Evolutionary conservation across 2,888 invertebrate species (phyloP).

Genomic region (Agrotis segetum): DNA sequence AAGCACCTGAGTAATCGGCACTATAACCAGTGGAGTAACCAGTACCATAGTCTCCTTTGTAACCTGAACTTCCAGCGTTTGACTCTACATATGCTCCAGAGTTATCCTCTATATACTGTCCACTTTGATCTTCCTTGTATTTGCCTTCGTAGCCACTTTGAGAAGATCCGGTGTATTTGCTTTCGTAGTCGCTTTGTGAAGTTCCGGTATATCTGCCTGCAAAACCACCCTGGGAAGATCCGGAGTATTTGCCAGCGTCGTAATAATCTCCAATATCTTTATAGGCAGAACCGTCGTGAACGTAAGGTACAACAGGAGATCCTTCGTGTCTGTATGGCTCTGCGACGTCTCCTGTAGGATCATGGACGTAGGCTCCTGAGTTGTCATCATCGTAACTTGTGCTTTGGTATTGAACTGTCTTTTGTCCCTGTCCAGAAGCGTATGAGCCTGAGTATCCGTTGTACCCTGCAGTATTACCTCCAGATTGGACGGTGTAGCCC

Average conservation of each 20-base stretch:
- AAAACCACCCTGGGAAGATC: constrained; percentile 39
- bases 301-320: constrained; percentile 81
- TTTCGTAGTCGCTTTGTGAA: constrained; percentile 40
- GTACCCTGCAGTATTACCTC: constrained; percentile 35
- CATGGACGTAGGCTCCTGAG: constrained; percentile 87
- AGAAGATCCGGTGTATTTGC: constrained; percentile 37
- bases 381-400: constrained; percentile 75
- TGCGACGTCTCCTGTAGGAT: constrained; percentile 86
- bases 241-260: constrained; percentile 70
- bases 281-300: constrained; percentile 78
- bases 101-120: constrained; percentile 76
- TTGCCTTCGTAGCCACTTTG: constrained; percentile 38
- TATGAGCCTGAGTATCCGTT: constrained; percentile 41
- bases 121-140: constrained; percentile 67
- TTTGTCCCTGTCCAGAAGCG: constrained; percentile 52
- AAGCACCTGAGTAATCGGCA: constrained; percentile 74
- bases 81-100: constrained; percentile 74
- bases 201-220: constrained; percentile 39
- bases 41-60: constrained; percentile 63
- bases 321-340: constrained; percentile 85
- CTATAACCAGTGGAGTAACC: constrained; percentile 55
- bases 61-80: constrained; percentile 55
- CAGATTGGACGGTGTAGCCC: constrained; percentile 47
- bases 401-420: constrained; percentile 69
- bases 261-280: constrained; percentile 77